A percentile compares a stretch with the other conserved stretches of the same genome.
Evolutionary conservation across 2,888 invertebrate species (phyloP).

Genomic region (Polia nebulosa): DNA sequence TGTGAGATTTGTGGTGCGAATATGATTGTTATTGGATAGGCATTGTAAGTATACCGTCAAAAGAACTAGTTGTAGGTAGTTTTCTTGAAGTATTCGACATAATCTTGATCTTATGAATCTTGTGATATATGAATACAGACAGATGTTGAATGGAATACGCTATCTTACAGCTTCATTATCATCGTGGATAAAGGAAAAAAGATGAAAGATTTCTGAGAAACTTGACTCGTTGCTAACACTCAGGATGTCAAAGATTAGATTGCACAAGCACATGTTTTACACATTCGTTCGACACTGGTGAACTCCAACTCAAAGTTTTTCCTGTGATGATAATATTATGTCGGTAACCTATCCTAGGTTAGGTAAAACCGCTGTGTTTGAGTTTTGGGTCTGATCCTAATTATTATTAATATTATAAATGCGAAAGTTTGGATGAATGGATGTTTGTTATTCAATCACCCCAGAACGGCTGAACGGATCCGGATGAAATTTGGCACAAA

Average conservation of each 20-base stretch:
- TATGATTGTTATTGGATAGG: not conserved
- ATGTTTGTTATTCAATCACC: too few species aligned
- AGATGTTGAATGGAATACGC: slow-evolving; percentile 8
- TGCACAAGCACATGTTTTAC: slow-evolving; percentile 14
- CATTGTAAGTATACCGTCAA: too few species aligned
- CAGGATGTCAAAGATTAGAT: slow-evolving; percentile 30
- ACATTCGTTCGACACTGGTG: not conserved
- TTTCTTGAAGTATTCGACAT: not conserved
- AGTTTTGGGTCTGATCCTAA: slow-evolving; percentile 6
- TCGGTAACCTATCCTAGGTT: not conserved
- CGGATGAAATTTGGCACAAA: too few species aligned
- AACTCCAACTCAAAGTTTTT: not conserved
- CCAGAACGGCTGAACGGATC: too few species aligned
- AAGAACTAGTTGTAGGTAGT: not conserved
- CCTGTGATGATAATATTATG: not conserved
- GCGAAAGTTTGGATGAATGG: too few species aligned
- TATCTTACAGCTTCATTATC: slow-evolving; percentile 28
- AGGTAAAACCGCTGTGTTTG: slow-evolving; percentile 1
- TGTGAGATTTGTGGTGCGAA: not conserved
- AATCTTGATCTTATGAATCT: slow-evolving; percentile 8
- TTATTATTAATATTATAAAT: too few species aligned
- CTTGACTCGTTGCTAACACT: slow-evolving; percentile 8
- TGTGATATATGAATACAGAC: not conserved
- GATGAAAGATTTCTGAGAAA: not conserved
- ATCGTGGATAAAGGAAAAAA: slow-evolving; percentile 10